Evolutionary conservation across 2,888 invertebrate genomes (phyloP), one percentile per base, ranked within the genome.

Genomic region (Aproaerema taeniolella): DNA sequence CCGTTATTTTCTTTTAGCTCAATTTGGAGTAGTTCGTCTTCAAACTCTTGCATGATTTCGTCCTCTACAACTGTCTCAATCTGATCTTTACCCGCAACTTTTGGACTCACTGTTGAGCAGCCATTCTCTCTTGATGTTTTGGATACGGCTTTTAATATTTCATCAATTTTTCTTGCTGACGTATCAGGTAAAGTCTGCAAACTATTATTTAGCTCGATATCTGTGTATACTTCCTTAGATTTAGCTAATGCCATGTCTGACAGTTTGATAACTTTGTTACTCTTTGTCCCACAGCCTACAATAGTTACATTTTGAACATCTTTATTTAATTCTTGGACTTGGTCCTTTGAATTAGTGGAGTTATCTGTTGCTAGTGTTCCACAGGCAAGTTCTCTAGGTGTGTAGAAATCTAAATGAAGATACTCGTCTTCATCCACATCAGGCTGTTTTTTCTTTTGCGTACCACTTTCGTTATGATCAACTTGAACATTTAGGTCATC

Each of bases 231-330:
- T 25, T 50, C 52, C 49, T 59, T 61, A 15, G 59, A 55, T 43
- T 44, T 53, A 2, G 45, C 42, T 12, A 60, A 35, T 6, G 69
- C 60, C 40, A 52, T 49, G 13, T 65, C 58, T 13, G 70, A 67
- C 5, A 77, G 44, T 42, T 54, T 46, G 6, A 82, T 64, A 13
- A 48, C 55, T 55, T 74, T 77, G 12, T 72, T 71, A 47, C 66
- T 71, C 2, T 77, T 79, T 24, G 74, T 70, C 42, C 53, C 57
- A 50, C 5, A 26, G 2, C 26, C 26, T 26, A 9, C n/a, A n/a
- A 20, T 20, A 20, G 5, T 20, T 20, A 20, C 20, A 8, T 20
- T 20, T 20, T 20, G 20, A 20, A n/a, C n/a, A n/a, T n/a, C n/a
- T n/a, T n/a, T n/a, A n/a, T n/a, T n/a, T n/a, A n/a, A n/a, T n/a